These are phyloP conservation scores for Xylocampa areola DNA, from an alignment of 2,888 invertebrate species.

Conservation along the genomic window DNA sequence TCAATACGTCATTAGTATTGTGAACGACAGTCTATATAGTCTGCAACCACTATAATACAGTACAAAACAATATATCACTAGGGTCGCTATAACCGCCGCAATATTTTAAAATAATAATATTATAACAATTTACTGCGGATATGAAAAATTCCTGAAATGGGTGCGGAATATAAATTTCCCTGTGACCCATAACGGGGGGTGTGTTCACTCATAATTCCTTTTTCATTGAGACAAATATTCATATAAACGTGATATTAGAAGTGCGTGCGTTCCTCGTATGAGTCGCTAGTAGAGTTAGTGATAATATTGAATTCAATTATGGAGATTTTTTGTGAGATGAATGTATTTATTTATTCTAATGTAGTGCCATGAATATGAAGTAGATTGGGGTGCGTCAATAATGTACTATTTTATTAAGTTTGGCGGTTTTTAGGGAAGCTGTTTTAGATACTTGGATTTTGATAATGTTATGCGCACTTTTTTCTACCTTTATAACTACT, in stretches of 20 bases:
- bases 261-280: conserved; percentile 75
- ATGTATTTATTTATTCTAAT: conserved; percentile 47
- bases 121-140: conserved; percentile 74
- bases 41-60: background rate
- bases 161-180: conserved; percentile 78
- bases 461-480: background rate
- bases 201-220: conserved; percentile 82
- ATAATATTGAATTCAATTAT: conserved; percentile 69
- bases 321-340: conserved; percentile 52
- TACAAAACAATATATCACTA: conserved; percentile 39
- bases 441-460: too few relatives aligned
- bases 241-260: conserved; percentile 78
- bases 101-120: conserved; percentile 79
- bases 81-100: conserved; percentile 58
- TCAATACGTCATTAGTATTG: too few relatives aligned
- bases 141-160: conserved; percentile 81
- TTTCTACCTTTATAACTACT: background rate
- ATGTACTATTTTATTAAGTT: conserved; percentile 14
- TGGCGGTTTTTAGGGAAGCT: background rate
- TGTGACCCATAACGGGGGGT: conserved; percentile 77
- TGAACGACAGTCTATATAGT: background rate
- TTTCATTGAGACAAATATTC: conserved; percentile 89
- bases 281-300: conserved; percentile 73
- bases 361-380: conserved; percentile 37
- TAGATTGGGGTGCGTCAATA: conserved; percentile 7